Evolutionary conservation across 2,113 vertebrate species (phyloP), one percentile per base, ranked within the genome.

Genomic region (Pteruthius melanotis): DNA sequence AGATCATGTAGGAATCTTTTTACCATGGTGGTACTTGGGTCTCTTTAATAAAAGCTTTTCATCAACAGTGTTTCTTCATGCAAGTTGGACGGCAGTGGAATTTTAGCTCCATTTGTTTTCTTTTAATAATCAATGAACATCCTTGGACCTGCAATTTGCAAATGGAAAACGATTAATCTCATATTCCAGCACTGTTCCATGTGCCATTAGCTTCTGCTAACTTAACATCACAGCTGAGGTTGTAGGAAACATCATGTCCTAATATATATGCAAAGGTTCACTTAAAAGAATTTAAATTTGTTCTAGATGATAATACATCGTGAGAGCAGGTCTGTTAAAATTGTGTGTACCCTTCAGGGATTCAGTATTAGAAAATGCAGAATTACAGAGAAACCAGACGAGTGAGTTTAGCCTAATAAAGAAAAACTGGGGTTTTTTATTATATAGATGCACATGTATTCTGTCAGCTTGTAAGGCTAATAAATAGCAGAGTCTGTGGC

Each of bases 61-160:
- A 68, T 87, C 39, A 52, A 11, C 31, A 28, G 27, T 35, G 40
- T 83, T 83, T 78, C 94, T 93, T 84, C 75, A 23, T 45, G 54
- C 71, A 27, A 44, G 33, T 31, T 71, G 87, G 94, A 86, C 85
- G 77, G 61, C 40, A 31, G 94, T 15, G 68, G 92, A 60, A 50
- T 80, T 80, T 89, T 87, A 93, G 54, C 86, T 91, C 94, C 89
- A 71, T 95, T 97, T 89, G 65, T 90, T 94, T 87, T 84, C 83
- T 75, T 83, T 91, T 70, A 86, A 49, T 68, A 72, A 90, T 95
- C 90, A 75, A 15, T 88, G 83, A 65, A 64, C 82, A 87, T 94
- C 93, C 80, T 87, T 69, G 56, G 69, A 95, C 95, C 97, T 98
- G 94, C 81, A 96, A 95, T 94, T 95, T 87, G 80, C 40, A 95